A percentile compares a stretch with the other conserved stretches of the same genome.
Evolutionary conservation across 2,888 invertebrate species (phyloP).

Genomic region (Drosophila incognita): DNA sequence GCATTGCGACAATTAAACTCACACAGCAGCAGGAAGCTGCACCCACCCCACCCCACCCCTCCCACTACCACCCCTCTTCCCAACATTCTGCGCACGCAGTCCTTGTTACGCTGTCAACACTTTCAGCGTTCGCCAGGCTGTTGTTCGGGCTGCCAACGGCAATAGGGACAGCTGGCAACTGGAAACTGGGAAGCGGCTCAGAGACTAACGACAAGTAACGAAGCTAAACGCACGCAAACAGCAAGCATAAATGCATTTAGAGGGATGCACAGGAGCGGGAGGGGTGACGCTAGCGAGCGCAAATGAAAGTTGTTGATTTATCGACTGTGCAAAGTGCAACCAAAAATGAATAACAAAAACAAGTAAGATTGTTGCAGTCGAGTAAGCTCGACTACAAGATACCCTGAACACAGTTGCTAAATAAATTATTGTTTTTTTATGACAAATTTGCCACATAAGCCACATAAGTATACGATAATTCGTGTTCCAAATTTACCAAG

Average conservation of each 20-base stretch:
- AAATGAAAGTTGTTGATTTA: slow-evolving; percentile 62
- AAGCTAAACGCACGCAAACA: slow-evolving; percentile 75
- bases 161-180: slow-evolving; percentile 48
- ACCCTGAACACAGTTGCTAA: not conserved
- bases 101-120: slow-evolving; percentile 46
- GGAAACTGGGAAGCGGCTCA: slow-evolving; percentile 44
- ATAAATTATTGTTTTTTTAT: not conserved
- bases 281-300: slow-evolving; percentile 11
- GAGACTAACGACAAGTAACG: slow-evolving; percentile 69
- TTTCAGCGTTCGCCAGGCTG: slow-evolving; percentile 29
- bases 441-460: not conserved
- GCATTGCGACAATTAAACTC: slow-evolving; percentile 78
- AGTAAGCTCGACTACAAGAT: not conserved
- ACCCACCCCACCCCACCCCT: not conserved
- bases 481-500: not conserved
- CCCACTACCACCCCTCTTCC: accelerated
- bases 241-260: slow-evolving; percentile 65
- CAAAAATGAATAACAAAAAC: not conserved
- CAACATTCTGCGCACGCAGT: not conserved
- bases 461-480: not conserved
- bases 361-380: not conserved
- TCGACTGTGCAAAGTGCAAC: slow-evolving; percentile 48
- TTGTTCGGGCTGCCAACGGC: slow-evolving; percentile 45
- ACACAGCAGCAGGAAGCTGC: slow-evolving; percentile 38
- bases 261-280: slow-evolving; percentile 2